Conservation (phyloP, 2,797 vertebrate species). For the Sciurus vulgaris region DNA sequence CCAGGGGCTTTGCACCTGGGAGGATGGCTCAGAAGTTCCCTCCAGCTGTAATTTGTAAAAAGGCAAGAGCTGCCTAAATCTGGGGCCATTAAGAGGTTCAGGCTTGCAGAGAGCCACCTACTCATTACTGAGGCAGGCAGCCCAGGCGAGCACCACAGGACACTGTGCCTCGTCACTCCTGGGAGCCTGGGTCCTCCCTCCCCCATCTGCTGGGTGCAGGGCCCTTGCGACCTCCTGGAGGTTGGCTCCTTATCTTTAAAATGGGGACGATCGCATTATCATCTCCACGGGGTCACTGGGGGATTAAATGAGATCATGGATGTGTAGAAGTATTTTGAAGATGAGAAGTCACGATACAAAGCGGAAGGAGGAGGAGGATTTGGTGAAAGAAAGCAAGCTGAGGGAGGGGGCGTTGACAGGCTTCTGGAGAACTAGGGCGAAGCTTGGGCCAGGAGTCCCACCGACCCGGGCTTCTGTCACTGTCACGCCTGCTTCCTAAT, state of each 20-base stretch:
- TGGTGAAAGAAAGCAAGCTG: neutral
- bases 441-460: neutral
- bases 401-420: neutral
- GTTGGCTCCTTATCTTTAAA: neutral
- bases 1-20: conserved; percentile 14
- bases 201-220: accelerated
- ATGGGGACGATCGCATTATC: neutral
- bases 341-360: neutral
- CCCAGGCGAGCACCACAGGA: accelerated
- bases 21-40: neutral
- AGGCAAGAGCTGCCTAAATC: conserved; percentile 38
- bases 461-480: neutral
- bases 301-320: neutral
- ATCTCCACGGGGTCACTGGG: accelerated
- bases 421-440: neutral
- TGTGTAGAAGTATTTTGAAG: conserved; percentile 38
- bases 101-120: neutral
- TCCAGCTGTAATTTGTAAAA: conserved; percentile 46
- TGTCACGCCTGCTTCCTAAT: neutral
- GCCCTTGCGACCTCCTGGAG: neutral
- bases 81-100: neutral
- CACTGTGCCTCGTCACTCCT: neutral
- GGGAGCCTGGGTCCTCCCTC: neutral
- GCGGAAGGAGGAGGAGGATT: neutral
- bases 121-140: neutral